Evolutionary conservation across 2,888 invertebrate species (phyloP).

Genomic region (Furcula furcula): DNA sequence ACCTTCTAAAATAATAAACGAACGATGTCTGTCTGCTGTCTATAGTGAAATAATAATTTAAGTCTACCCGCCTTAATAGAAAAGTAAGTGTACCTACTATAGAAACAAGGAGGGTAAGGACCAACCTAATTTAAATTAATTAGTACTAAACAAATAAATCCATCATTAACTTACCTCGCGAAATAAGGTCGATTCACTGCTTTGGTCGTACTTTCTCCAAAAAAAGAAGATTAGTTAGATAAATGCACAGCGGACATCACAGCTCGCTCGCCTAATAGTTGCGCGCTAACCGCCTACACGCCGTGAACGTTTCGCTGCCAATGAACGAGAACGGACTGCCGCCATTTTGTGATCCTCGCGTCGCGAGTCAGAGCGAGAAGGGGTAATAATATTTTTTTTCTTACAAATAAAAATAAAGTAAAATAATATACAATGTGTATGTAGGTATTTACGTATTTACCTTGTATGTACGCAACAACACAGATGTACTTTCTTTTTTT

Average conservation of each 20-base stretch:
- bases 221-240: constrained; percentile 41
- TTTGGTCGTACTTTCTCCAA: constrained; percentile 45
- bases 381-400: constrained; percentile 9
- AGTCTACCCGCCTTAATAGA: too few relatives aligned
- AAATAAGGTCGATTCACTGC: too few relatives aligned
- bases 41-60: too few relatives aligned
- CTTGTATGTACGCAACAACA: neutral
- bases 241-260: neutral
- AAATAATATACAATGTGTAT: too few relatives aligned
- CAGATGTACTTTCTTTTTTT: neutral
- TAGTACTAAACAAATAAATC: too few relatives aligned
- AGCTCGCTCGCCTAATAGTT: constrained; percentile 37
- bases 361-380: constrained; percentile 54
- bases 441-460: too few relatives aligned
- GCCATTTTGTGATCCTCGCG: constrained; percentile 63
- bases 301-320: constrained; percentile 10
- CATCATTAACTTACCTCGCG: neutral
- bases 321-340: constrained; percentile 30
- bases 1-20: too few relatives aligned
- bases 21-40: too few relatives aligned
- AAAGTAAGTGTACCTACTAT: too few relatives aligned
- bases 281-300: constrained; percentile 7
- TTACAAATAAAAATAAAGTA: neutral
- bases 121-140: too few relatives aligned
- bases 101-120: too few relatives aligned